Conservation (phyloP, 1,140 invertebrate species). For the Cydia pomonella region DNA sequence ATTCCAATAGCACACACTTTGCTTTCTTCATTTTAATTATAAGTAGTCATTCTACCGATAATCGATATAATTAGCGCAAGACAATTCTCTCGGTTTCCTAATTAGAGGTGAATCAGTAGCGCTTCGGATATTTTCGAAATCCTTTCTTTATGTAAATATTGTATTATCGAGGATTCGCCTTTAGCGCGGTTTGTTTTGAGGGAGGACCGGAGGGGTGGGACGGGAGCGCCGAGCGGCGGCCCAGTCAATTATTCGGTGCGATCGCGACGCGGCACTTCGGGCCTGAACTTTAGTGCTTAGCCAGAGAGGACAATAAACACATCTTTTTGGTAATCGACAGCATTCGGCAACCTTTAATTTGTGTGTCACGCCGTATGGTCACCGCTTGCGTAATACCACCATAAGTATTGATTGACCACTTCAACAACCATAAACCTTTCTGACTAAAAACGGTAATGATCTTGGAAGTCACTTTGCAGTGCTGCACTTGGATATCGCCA, state of each 20-base stretch:
- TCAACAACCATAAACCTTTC: neutral
- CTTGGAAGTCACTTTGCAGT: neutral
- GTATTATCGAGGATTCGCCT: slow-evolving; percentile 71
- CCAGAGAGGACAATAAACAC: neutral
- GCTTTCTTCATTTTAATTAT: slow-evolving; percentile 76
- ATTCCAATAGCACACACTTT: slow-evolving; percentile 69
- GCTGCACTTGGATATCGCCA: neutral
- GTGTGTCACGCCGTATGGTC: neutral
- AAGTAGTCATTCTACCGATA: slow-evolving; percentile 72
- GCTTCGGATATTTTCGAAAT: slow-evolving; percentile 66
- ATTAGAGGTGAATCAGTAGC: slow-evolving; percentile 75
- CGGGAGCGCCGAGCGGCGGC: slow-evolving; percentile 42
- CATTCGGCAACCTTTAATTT: neutral
- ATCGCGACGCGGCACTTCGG: slow-evolving; percentile 44
- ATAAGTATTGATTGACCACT: neutral
- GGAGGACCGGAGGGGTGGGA: slow-evolving; percentile 10
- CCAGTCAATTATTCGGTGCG: slow-evolving; percentile 74
- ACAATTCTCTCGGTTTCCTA: slow-evolving; percentile 73
- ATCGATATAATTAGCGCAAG: slow-evolving; percentile 60
- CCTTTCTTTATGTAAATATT: slow-evolving; percentile 78
- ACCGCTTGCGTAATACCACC: neutral
- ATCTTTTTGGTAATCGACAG: neutral
- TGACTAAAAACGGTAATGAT: slow-evolving; percentile 8
- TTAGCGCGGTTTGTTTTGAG: slow-evolving; percentile 61
- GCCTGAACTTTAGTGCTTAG: neutral